These are phyloP conservation scores for Xylocopa sonorina DNA, from an alignment of 1,140 invertebrate genomes.

Conservation along the genomic window DNA sequence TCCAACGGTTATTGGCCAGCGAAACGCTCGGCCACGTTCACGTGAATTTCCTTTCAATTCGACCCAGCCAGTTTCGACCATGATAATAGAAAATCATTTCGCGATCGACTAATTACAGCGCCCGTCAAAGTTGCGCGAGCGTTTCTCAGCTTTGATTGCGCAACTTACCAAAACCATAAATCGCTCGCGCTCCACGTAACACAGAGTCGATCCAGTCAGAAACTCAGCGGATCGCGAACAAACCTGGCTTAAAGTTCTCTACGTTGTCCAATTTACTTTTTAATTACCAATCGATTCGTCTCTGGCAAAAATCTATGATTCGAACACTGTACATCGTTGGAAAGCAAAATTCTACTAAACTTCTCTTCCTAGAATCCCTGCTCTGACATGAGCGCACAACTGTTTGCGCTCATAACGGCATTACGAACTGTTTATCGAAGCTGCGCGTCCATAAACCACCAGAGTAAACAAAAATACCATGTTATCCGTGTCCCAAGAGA, in stretches of 20 bases:
- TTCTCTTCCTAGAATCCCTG: background rate
- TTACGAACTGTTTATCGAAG: slow-evolving; percentile 27
- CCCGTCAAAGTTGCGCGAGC: background rate
- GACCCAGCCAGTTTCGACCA: background rate
- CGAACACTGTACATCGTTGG: too few relatives aligned
- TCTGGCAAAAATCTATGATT: too few relatives aligned
- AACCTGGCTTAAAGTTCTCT: too few relatives aligned
- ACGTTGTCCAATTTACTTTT: too few relatives aligned
- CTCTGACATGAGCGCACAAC: background rate
- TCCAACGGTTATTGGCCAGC: slow-evolving; percentile 19
- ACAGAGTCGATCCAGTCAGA: too few relatives aligned
- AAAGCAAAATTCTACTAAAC: background rate
- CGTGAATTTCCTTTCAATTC: background rate
- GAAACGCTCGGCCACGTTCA: background rate
- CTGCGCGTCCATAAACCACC: slow-evolving; percentile 19
- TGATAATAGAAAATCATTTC: slow-evolving; percentile 2
- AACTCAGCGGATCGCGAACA: too few relatives aligned
- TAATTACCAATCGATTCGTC: too few relatives aligned
- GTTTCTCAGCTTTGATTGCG: too few relatives aligned
- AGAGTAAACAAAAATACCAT: slow-evolving; percentile 31
- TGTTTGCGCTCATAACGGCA: slow-evolving; percentile 29
- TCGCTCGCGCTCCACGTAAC: too few relatives aligned
- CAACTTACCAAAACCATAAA: too few relatives aligned
- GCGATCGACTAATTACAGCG: background rate
- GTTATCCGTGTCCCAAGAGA: slow-evolving; percentile 24